These are phyloP conservation scores for Tragelaphus imberbis DNA, from an alignment of 2,113 vertebrate species.

Conservation along the genomic window DNA sequence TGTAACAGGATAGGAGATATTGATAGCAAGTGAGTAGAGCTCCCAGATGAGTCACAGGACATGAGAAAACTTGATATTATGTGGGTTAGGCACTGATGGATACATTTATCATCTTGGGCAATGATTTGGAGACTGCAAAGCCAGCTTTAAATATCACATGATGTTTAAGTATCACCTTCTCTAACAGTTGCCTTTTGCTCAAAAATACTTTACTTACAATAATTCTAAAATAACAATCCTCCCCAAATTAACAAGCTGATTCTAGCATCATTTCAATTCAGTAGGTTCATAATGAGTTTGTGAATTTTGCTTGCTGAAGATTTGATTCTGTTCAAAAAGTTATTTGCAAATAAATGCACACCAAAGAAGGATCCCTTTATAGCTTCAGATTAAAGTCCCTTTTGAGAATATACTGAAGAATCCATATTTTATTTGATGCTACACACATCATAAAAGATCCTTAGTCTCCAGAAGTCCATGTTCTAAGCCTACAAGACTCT, in stretches of 20 bases:
- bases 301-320: not conserved
- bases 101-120: not conserved
- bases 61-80: conserved; percentile 13
- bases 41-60: not conserved
- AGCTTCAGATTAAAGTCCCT: not conserved
- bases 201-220: not conserved
- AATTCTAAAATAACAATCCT: not conserved
- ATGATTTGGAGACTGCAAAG: not conserved
- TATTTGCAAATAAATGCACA: not conserved
- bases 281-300: not conserved
- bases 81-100: not conserved
- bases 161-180: not conserved
- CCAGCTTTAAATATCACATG: not conserved
- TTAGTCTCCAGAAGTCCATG: not conserved
- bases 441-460: not conserved
- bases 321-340: not conserved
- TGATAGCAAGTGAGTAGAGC: not conserved
- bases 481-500: conserved; percentile 2
- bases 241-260: not conserved
- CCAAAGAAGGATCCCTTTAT: not conserved
- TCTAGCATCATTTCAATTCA: not conserved
- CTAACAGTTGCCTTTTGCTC: not conserved
- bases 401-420: conserved; percentile 16
- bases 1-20: conserved; percentile 56
- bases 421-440: not conserved